phyloP scores from a whole-genome alignment of 30 jellyfish, hydroid and myxozoan species.

The Chrysaora quinquecirrha region DNA sequence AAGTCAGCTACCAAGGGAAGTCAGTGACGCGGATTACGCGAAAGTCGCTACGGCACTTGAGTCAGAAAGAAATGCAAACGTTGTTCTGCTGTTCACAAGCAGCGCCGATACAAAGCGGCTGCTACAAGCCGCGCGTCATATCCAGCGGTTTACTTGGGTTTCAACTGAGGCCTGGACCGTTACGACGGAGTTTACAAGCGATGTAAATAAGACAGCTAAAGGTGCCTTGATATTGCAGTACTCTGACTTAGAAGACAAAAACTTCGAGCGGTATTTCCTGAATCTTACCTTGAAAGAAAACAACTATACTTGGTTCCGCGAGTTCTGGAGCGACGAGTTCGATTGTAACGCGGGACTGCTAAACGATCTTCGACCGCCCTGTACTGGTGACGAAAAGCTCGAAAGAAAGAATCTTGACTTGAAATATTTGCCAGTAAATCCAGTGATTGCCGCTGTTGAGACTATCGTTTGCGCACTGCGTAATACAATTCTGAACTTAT shows the following conservation, averaged over 20 bases:
- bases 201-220: conserved; percentile 40
- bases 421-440: conserved; percentile 41
- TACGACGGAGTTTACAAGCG: conserved; percentile 1
- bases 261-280: conserved; percentile 30
- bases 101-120: conserved; percentile 40
- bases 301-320: conserved; percentile 62
- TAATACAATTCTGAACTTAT: conserved; percentile 5
- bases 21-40: not conserved
- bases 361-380: not conserved
- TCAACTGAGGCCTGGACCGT: conserved; percentile 36
- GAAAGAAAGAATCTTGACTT: not conserved
- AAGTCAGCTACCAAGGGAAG: conserved; percentile 1
- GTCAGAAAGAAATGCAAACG: conserved; percentile 24
- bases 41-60: conserved; percentile 1
- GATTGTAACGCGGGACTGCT: conserved; percentile 1
- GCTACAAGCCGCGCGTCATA: conserved; percentile 36
- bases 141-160: conserved; percentile 13
- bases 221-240: conserved; percentile 52
- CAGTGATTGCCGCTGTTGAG: conserved; percentile 68
- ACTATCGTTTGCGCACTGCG: conserved; percentile 64
- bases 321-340: conserved; percentile 65
- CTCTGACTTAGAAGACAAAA: not conserved
- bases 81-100: conserved; percentile 46
- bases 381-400: conserved; percentile 67
- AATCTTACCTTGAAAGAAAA: conserved; percentile 9